Conservation (phyloP, 2,113 vertebrate species). For the Siniperca chuatsi region DNA sequence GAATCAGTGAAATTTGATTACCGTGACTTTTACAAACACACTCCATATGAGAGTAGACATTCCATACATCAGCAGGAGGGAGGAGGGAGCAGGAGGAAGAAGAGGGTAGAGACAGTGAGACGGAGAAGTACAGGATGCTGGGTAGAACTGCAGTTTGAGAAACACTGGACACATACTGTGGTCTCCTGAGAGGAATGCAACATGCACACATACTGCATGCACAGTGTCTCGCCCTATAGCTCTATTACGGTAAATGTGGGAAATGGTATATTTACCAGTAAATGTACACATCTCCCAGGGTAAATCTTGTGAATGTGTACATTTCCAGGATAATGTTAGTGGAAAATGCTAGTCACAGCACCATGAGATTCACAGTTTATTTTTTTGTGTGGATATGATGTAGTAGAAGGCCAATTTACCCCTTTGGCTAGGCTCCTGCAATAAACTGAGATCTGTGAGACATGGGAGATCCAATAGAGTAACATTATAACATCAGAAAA, state of each 20-base stretch:
- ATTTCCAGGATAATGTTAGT: conserved; percentile 58
- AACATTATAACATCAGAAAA: conserved; percentile 10
- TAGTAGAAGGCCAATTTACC: conserved; percentile 44
- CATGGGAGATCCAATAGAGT: not conserved
- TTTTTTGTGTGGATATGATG: conserved; percentile 39
- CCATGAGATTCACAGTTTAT: conserved; percentile 40
- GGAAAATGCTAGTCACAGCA: conserved; percentile 48
- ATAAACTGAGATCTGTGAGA: conserved; percentile 26
- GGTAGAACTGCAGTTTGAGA: conserved; percentile 55
- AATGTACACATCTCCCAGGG: conserved; percentile 45
- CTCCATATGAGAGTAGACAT: conserved; percentile 78
- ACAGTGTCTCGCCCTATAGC: conserved; percentile 1
- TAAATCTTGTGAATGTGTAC: conserved; percentile 62
- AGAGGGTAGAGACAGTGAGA: conserved; percentile 44
- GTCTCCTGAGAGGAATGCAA: conserved; percentile 44
- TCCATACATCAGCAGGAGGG: conserved; percentile 77
- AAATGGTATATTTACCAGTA: conserved; percentile 54
- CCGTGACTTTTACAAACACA: conserved; percentile 81
- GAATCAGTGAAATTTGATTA: conserved; percentile 83
- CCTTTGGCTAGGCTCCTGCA: conserved; percentile 35
- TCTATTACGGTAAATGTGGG: conserved; percentile 45
- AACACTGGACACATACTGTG: conserved; percentile 45
- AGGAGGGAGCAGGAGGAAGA: conserved; percentile 49
- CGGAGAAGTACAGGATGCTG: conserved; percentile 38
- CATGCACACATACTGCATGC: not conserved